Conservation (phyloP, 2,888 invertebrate genomes). For the Eupithecia pulchellata region DNA sequence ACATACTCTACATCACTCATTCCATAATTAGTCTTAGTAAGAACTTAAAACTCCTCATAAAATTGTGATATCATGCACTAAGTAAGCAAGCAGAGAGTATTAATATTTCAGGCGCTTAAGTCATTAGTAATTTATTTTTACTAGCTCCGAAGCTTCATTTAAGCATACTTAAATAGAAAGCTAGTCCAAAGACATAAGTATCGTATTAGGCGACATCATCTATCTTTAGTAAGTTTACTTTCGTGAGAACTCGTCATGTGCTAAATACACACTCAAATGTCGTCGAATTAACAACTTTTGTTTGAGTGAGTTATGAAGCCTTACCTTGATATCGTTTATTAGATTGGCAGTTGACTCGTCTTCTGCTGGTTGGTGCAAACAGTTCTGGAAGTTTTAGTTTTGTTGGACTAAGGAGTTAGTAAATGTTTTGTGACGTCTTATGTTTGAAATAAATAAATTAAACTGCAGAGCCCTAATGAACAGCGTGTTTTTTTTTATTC, state of each 20-base stretch:
- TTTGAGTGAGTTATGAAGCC: constrained; percentile 26
- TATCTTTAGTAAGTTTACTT: not conserved
- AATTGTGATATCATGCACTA: not conserved
- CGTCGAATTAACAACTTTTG: constrained; percentile 28
- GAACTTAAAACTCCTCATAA: not conserved
- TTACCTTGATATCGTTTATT: constrained; percentile 28
- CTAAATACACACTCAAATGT: constrained; percentile 6
- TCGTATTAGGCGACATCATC: not conserved
- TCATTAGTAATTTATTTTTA: not conserved
- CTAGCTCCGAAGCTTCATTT: not conserved
- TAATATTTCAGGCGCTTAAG: not conserved
- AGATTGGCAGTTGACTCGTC: constrained; percentile 27
- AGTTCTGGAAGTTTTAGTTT: constrained; percentile 9
- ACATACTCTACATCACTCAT: not conserved
- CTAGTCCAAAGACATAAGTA: not conserved
- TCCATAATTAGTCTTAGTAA: not conserved
- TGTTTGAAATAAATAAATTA: not conserved
- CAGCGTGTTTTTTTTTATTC: too few species aligned
- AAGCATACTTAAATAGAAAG: not conserved
- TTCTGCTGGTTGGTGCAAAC: constrained; percentile 12
- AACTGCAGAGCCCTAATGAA: too few species aligned
- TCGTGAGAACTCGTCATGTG: constrained; percentile 18
- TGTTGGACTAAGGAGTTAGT: not conserved
- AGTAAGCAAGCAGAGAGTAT: not conserved
- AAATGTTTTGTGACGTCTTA: not conserved